Base-by-base conservation (phyloP, 2,113 vertebrate genomes). In the Gavia stellata region DNA sequence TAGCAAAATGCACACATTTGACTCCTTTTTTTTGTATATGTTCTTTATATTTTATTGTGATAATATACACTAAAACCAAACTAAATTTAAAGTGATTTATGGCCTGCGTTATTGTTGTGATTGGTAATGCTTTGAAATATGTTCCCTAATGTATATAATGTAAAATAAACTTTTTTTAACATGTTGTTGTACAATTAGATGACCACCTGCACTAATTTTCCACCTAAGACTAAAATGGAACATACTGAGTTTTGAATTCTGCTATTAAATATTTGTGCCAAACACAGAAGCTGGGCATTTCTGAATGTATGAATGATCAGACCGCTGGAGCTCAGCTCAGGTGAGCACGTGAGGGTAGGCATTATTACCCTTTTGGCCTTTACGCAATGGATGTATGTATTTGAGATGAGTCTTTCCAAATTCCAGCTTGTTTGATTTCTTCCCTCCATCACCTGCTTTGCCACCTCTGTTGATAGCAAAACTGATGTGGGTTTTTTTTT, bases 131-230 rank as follows among this genome's bases (percentile, higher is more conserved):
- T 98, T 98, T 98, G 97, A 97, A 97, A 97, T 97, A 97, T 97
- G 97, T 98, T 98, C 86, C 93, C 97, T 94, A 96, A 92, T 98
- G 98, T 98, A 98, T 91, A 98, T 98, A 98, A 86, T 98, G 98
- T 98, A 98, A 98, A 98, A 98, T 98, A 98, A 98, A 98, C 87
- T 96, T 98, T 98, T 98, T 98, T 98, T 98, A 98, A 98, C 97
- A 98, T 96, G 82, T 95, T 97, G 97, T 98, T 98, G 97, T 98
- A 97, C 81, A 97, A 95, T 92, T 98, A 97, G 94, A 94, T 97
- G 95, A 89, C 96, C 92, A 93, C 78, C 77, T 90, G 93, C 71
- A 82, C 96, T 97, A 72, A 86, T 97, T 94, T 97, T 97, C 79
- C 95, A 92, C 85, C 0, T 74, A 58, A 79, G 67, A 81, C 90